Base-by-base conservation (phyloP, 2,888 invertebrate species). In the Chaetoderma sp. region DNA sequence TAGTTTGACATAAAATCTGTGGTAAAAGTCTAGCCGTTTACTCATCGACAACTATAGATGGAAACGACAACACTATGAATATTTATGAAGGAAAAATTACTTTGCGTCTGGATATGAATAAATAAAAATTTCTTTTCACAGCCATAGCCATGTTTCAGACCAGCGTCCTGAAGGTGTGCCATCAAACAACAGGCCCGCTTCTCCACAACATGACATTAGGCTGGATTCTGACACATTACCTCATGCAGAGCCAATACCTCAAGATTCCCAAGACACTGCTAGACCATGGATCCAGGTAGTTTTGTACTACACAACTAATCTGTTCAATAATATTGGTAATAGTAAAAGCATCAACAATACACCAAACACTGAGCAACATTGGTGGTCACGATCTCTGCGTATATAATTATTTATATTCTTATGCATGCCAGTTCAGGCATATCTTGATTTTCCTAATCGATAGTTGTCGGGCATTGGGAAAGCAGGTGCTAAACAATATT, bases 251-350 rank as follows among this genome's bases (percentile, higher is more conserved):
- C 81, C 83, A 21, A 80, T 85, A 18, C 79, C 83, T 5, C 66
- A 67, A 18, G 83, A 84, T 54, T 76, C 77, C 57, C 70, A 63
- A 42, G 67, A 70, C 27, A 71, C 72, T 10, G 80, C 84, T 18
- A 70, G 70, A 21, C 82, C 80, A 1, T 85, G 85, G 85, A 79
- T 83, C 44, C 78, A 80, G 74, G 85, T 83, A 71, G 44, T 67
- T 49, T 50, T 4, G 18, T 13, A 13, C n/a, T n/a, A n/a, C n/a
- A n/a, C n/a, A n/a, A n/a, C n/a, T n/a, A n/a, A n/a, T n/a, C n/a
- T n/a, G n/a, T n/a, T n/a, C n/a, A n/a, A n/a, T n/a, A n/a, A n/a
- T n/a, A n/a, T n/a, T n/a, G n/a, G n/a, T n/a, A n/a, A n/a, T n/a
- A n/a, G n/a, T n/a, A n/a, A n/a, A 39, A n/a, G 32, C n/a, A 27